phyloP scores from a whole-genome alignment of 2,797 vertebrate genomes.

The Falco concolor region DNA sequence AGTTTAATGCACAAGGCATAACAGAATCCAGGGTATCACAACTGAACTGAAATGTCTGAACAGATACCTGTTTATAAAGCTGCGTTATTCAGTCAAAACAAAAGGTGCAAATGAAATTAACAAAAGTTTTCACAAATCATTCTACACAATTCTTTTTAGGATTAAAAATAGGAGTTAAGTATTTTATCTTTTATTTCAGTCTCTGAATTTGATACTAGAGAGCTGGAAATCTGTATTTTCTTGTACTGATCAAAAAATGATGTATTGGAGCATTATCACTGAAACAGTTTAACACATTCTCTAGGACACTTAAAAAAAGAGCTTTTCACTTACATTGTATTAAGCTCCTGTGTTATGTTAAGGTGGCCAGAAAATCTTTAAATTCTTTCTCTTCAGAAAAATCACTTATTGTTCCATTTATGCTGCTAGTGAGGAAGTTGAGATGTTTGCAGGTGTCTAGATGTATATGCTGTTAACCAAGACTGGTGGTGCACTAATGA shows the following conservation, averaged over 20 bases:
- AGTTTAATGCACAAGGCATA: not conserved
- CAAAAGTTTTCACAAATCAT: not conserved
- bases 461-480: not conserved
- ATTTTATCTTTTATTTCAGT: not conserved
- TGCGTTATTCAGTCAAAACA: not conserved
- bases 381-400: not conserved
- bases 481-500: fast-evolving
- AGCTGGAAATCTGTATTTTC: not conserved
- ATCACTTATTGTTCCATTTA: not conserved
- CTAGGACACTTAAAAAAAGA: not conserved
- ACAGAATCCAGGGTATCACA: not conserved
- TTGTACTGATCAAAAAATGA: not conserved
- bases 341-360: not conserved
- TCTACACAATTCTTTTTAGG: not conserved
- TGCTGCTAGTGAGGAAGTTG: not conserved
- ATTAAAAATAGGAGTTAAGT: not conserved
- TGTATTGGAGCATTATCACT: not conserved
- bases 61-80: not conserved
- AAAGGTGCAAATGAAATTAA: not conserved
- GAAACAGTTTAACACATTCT: not conserved
- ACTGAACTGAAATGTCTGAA: not conserved
- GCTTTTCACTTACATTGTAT: not conserved
- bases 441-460: not conserved
- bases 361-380: not conserved
- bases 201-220: not conserved